phyloP scores from a whole-genome alignment of 2,888 invertebrate species.

The Chloroclysta siterata region DNA sequence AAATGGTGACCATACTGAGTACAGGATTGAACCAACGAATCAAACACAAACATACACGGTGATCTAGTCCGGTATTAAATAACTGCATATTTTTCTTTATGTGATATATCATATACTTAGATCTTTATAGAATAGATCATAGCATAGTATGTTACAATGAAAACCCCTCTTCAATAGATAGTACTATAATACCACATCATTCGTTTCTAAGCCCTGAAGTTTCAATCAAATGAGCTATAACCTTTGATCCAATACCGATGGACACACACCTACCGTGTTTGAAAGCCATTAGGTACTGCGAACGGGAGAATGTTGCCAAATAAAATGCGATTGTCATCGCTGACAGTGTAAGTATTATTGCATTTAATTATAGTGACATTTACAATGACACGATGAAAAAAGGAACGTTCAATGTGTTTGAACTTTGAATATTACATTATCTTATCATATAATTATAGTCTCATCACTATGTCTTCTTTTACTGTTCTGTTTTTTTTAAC shows the following conservation, averaged over 20 bases:
- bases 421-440: background rate
- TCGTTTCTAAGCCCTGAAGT: slow-evolving; percentile 8
- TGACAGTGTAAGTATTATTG: slow-evolving; percentile 34
- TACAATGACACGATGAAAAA: slow-evolving; percentile 29
- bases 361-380: slow-evolving; percentile 33
- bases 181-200: slow-evolving; percentile 32
- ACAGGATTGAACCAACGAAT: too few species aligned
- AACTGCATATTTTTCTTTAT: too few species aligned
- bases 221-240: slow-evolving; percentile 34
- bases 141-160: too few species aligned
- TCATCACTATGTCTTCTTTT: background rate
- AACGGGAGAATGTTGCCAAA: slow-evolving; percentile 35
- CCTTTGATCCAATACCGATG: slow-evolving; percentile 59
- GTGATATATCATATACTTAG: too few species aligned
- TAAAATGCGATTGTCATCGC: slow-evolving; percentile 36
- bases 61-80: too few species aligned
- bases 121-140: too few species aligned
- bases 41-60: too few species aligned
- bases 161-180: too few species aligned
- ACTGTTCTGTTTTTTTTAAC: too few species aligned
- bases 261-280: slow-evolving; percentile 49
- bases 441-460: background rate
- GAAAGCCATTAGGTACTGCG: slow-evolving; percentile 36
- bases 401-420: background rate
- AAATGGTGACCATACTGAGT: too few species aligned